Conservation (phyloP, 1,140 invertebrate species). For the Periplaneta americana region DNA sequence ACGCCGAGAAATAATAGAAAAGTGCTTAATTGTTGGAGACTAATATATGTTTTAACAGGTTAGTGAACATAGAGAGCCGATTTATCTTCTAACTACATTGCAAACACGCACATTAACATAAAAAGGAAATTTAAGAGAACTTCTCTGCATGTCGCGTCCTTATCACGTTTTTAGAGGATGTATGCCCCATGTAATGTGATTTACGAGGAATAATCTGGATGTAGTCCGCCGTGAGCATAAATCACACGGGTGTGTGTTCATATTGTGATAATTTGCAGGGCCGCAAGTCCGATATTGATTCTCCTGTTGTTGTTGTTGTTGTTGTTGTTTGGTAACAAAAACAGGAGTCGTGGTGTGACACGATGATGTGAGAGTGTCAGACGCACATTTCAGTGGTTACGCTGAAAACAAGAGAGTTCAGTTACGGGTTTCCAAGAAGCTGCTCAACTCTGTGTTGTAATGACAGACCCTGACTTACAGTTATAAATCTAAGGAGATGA, state of each 20-base stretch:
- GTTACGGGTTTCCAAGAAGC: no score
- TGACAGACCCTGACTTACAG: no score
- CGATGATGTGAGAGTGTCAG: not conserved
- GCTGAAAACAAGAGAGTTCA: not conserved
- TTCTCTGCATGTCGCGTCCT: not conserved
- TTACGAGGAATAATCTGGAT: not conserved
- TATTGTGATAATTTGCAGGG: not conserved
- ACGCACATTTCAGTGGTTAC: not conserved
- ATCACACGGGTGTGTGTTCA: not conserved
- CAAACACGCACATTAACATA: no score
- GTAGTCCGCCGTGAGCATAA: not conserved
- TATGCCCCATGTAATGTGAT: not conserved
- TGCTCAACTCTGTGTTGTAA: no score
- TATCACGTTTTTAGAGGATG: not conserved
- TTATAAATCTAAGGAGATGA: no score
- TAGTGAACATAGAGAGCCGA: no score
- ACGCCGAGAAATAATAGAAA: no score
- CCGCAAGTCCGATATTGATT: not conserved
- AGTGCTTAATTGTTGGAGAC: no score
- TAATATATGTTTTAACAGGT: no score
- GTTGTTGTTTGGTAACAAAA: no score
- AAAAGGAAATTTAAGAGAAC: no score
- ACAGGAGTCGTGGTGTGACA: not conserved
- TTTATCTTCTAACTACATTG: no score
- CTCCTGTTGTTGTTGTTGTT: not conserved